A percentile compares a stretch with the other conserved stretches of the same genome.
These are phyloP conservation scores for Pseudorhiza aurosa DNA, from an alignment of 30 jellyfish, hydroid and myxozoan genomes.

Conservation along the genomic window DNA sequence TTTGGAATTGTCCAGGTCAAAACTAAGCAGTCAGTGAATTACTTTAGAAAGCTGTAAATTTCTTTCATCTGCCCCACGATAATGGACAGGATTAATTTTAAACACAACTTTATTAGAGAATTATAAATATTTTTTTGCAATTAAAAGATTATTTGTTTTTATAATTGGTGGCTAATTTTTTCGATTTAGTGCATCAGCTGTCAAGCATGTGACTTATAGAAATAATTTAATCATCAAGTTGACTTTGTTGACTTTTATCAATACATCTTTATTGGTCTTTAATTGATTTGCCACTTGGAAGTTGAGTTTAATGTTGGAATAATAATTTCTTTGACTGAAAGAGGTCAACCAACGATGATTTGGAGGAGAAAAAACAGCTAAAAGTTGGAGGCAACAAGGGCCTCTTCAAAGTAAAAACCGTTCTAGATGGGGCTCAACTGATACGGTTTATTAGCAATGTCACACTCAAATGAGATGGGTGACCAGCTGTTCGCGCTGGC, in stretches of 20 bases:
- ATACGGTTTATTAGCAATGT: too few species aligned
- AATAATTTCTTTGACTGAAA: too few species aligned
- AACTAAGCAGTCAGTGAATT: not conserved
- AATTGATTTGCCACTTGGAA: not conserved
- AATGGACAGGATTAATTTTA: not conserved
- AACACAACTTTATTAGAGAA: not conserved
- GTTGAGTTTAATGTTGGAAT: not conserved
- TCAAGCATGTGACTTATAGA: slow-evolving; percentile 3
- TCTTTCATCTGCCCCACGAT: not conserved
- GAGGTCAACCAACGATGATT: slow-evolving; percentile 2
- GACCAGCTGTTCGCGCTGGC: too few species aligned
- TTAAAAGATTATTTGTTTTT: not conserved
- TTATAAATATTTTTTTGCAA: not conserved
- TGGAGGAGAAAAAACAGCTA: too few species aligned
- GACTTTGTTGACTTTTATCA: slow-evolving; percentile 1
- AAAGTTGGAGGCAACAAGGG: too few species aligned
- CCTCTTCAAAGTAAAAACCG: too few species aligned
- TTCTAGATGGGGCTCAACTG: too few species aligned
- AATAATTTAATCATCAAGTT: not conserved
- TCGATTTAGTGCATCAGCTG: not conserved
- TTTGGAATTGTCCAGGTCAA: not conserved
- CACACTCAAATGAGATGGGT: too few species aligned
- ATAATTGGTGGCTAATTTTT: not conserved
- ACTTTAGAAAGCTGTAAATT: not conserved
- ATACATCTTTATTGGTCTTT: not conserved